Base-by-base conservation (phyloP, 2,113 vertebrate genomes). In the Orcinus orca region DNA sequence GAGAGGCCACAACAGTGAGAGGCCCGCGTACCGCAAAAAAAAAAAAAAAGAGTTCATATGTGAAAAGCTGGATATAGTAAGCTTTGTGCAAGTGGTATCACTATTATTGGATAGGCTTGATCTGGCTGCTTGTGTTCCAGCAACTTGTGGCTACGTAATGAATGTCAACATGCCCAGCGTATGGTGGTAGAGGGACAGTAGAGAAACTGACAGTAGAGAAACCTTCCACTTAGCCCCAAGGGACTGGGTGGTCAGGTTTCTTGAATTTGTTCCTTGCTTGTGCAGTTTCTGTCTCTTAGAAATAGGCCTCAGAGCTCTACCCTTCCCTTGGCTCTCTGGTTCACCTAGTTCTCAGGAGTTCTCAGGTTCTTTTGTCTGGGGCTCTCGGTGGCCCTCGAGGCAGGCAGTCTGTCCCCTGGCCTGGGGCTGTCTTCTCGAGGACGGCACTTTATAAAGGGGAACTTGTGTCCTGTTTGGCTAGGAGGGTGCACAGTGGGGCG, bases 21-120 rank as follows among this genome's bases (percentile, higher is more conserved):
- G 47, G 47, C 47, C 47, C 47, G 47, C 11, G 6, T 47, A 47
- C 47, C 2, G 2, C 11, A 11, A 83, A 84, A 50, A 79, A 31
- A 79, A 84, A 79, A 31, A 83, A 80, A 50, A 74, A 31, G 44
- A 82, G 15, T 90, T 86, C n/a, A 29, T 67, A 7, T 55, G 20
- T 81, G 41, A 67, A 68, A 79, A 91, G 26, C 29, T 95, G 86
- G 53, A 47, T 89, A 85, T 71, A 70, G 50, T 87, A 87, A 93
- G 21, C 70, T 92, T 83, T 92, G 36, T 84, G n/a, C 55, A 92
- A 73, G 50, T 73, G 55, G 55, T 12, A 41, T 84, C 50, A 71
- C 41, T 87, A 31, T 93, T 93, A 55, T 25, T 58, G n/a, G 63
- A n/a, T 71, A 77, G 62, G n/a, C n/a, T 36, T 68, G 36, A 83